Conservation (phyloP, 1,140 invertebrate genomes). For the Dolichoris vasculosae region DNA sequence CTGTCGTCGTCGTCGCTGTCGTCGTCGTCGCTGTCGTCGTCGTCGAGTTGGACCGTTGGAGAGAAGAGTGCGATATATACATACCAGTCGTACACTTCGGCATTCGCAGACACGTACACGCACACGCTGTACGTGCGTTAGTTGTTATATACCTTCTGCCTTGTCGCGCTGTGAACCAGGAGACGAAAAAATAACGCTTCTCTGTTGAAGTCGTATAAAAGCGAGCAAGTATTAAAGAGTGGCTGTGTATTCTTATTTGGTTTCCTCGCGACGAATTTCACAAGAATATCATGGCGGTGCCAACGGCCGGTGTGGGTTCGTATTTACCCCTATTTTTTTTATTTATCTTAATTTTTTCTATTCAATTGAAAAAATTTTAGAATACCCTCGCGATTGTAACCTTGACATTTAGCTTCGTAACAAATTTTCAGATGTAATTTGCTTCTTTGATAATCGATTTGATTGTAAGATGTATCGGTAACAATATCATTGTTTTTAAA, state of each 20-base stretch:
- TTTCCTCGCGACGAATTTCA: conserved; percentile 36
- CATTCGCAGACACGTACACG: not conserved
- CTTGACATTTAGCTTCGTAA: conserved; percentile 28
- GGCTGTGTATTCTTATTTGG: conserved; percentile 29
- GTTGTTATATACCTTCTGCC: not conserved
- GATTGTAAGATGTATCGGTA: not conserved
- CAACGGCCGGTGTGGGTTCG: conserved; percentile 74
- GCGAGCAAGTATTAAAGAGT: conserved; percentile 17
- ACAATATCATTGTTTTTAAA: not conserved
- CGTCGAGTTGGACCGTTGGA: not conserved
- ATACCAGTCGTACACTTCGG: not conserved
- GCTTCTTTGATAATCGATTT: not conserved
- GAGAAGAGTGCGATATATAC: not conserved
- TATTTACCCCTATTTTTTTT: conserved; percentile 51
- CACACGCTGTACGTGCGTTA: not conserved
- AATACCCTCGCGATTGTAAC: conserved; percentile 17
- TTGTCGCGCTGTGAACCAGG: conserved; percentile 11
- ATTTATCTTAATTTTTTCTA: not conserved
- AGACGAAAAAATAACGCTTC: conserved; percentile 32
- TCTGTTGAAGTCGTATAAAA: conserved; percentile 17
- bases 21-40: no score
- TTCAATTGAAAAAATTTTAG: not conserved
- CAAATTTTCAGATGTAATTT: not conserved
- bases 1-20: conserved; percentile 2
- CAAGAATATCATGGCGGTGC: conserved; percentile 71